Evolutionary conservation across 37 sponge, comb jelly and placozoan genomes (phyloP), one percentile per base, ranked within the genome.

Genomic region (Beroe ovata): DNA sequence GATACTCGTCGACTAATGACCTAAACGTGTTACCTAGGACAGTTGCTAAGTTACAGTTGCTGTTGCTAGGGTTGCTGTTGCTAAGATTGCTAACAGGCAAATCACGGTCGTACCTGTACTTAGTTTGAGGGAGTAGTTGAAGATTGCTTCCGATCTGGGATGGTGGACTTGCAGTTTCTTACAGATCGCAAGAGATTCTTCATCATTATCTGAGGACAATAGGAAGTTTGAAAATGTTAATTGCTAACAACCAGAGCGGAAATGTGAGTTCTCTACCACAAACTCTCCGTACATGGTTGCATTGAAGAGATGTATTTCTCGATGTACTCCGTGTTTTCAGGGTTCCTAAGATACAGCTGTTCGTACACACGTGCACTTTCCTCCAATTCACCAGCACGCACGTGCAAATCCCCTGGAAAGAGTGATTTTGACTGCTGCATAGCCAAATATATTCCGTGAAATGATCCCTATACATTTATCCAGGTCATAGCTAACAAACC

Each of bases 261-360:
- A n/a, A n/a, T n/a, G n/a, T n/a, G n/a, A n/a, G n/a, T n/a, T n/a
- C n/a, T n/a, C n/a, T n/a, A n/a, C n/a, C n/a, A n/a, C n/a, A n/a
- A n/a, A n/a, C n/a, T n/a, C n/a, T n/a, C n/a, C 54, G 54, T 62
- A 62, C 63, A 20, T 26, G 63, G 63, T 16, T 62, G 63, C 29
- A 26, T 20, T 4, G 63, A 14, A 6, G 23, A n/a, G 63, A 62
- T 62, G 28, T 42, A 77, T 4, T 36, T n/a, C 72, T 92, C 88
- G 35, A 90, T 92, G 88, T 99, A 99, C 11, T 25, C 0, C 23
- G 29, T 41, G 88, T 96, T 96, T 64, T 94, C 95, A 21, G 99
- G 93, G 71, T 99, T 99, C 6, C 95, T 41, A 23, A 90, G 36
- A 26, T 96, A 88, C 47, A 99, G 93, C 14, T 91, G 89, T 20